phyloP scores from a whole-genome alignment of 2,888 invertebrate species.

The Lathronympha strigana region DNA sequence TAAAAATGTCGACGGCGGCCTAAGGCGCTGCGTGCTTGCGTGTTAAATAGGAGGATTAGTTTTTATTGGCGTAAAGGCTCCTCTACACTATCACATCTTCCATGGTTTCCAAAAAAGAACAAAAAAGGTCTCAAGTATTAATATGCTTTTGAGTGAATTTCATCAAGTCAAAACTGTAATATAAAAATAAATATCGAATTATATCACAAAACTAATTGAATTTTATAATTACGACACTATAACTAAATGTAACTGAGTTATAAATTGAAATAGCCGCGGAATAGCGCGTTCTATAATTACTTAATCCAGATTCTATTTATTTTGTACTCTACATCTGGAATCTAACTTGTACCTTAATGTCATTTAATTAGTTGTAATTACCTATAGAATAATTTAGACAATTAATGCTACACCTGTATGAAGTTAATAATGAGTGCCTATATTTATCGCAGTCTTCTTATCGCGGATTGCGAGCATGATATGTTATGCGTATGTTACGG shows the following conservation, averaged over 20 bases:
- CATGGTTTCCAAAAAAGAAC: too few species aligned
- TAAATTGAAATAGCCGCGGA: too few species aligned
- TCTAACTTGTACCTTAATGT: not conserved
- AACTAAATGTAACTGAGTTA: too few species aligned
- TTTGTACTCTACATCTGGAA: too few species aligned
- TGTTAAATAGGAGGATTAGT: slow-evolving; percentile 33
- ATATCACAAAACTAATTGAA: too few species aligned
- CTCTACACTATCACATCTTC: slow-evolving; percentile 7
- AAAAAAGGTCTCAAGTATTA: too few species aligned
- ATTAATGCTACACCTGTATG: slow-evolving; percentile 4
- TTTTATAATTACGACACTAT: too few species aligned
- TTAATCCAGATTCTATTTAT: too few species aligned
- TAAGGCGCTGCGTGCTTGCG: slow-evolving; percentile 28
- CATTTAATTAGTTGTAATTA: not conserved
- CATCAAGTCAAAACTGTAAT: too few species aligned
- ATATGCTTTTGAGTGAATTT: too few species aligned
- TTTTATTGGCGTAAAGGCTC: slow-evolving; percentile 32
- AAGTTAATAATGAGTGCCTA: slow-evolving; percentile 21
- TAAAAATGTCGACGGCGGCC: slow-evolving; percentile 27
- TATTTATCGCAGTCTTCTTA: slow-evolving; percentile 31
- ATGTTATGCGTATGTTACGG: slow-evolving; percentile 19
- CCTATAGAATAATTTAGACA: not conserved
- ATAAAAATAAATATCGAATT: too few species aligned
- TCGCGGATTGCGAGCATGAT: slow-evolving; percentile 25
- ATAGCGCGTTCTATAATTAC: too few species aligned